These are phyloP conservation scores for Yponomeuta plumbellus DNA, from an alignment of 2,888 invertebrate genomes.

Conservation along the genomic window DNA sequence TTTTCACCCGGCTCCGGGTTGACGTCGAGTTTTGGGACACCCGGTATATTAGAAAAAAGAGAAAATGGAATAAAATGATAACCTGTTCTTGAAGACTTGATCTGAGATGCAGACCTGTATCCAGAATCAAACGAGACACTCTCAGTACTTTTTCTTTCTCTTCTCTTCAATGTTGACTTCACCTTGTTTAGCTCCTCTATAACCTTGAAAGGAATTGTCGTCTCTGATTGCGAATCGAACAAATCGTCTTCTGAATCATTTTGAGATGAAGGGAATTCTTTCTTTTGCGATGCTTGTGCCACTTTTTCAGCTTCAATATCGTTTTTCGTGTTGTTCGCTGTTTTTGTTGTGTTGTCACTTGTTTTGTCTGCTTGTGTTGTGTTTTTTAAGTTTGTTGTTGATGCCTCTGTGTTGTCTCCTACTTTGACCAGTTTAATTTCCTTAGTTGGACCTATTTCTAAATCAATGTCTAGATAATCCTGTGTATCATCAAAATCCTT, in stretches of 20 bases:
- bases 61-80: too few species aligned
- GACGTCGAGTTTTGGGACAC: too few species aligned
- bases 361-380: not conserved
- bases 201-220: constrained; percentile 52
- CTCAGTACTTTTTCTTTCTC: constrained; percentile 26
- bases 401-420: not conserved
- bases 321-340: not conserved
- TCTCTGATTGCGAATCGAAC: constrained; percentile 27
- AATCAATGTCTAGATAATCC: not conserved
- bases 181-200: constrained; percentile 55
- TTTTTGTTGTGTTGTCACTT: not conserved
- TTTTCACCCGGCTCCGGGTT: too few species aligned
- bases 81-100: constrained; percentile 28
- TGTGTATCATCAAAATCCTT: not conserved
- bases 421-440: too few species aligned
- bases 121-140: constrained; percentile 45
- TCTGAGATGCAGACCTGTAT: constrained; percentile 49
- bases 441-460: not conserved
- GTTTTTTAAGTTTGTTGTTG: not conserved
- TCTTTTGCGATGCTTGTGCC: not conserved
- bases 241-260: not conserved
- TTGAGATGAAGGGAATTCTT: not conserved
- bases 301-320: not conserved
- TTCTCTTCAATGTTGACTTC: constrained; percentile 35
- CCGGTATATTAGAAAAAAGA: too few species aligned